Evolutionary conservation across 2,888 invertebrate genomes (phyloP).

Genomic region (Eutolmus rufibarbis): DNA sequence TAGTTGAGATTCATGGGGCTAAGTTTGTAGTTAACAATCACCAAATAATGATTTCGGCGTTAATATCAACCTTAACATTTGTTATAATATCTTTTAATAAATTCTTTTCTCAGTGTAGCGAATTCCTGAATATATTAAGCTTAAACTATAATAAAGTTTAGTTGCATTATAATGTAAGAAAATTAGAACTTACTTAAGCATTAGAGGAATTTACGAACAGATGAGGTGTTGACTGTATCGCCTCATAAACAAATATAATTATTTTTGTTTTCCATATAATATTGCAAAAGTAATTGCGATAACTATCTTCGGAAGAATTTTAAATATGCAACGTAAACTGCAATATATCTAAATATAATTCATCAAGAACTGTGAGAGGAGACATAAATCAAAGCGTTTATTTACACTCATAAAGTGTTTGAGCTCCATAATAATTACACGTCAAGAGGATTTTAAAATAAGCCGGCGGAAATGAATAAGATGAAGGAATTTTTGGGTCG

Average conservation of each 20-base stretch:
- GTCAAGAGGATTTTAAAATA: neutral
- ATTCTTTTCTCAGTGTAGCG: no score
- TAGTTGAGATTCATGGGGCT: no score
- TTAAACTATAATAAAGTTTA: no score
- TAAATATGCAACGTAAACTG: neutral
- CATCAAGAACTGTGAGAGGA: neutral
- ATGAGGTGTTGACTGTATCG: neutral
- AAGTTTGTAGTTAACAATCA: no score
- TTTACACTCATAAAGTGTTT: neutral
- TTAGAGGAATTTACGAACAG: neutral
- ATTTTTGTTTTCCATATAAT: neutral
- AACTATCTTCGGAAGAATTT: neutral
- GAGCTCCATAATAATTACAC: neutral
- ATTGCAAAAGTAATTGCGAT: neutral
- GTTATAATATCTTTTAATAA: no score
- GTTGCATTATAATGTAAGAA: no score
- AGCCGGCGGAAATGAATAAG: neutral
- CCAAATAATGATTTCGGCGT: no score
- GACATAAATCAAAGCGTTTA: neutral
- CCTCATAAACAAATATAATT: neutral
- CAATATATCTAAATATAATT: neutral
- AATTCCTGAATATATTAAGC: no score
- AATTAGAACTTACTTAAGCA: neutral
- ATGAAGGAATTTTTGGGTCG: neutral
- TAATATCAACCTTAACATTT: no score